Percentiles rank a stretch among this genome's conserved stretches.
These are phyloP conservation scores for Garra rufa DNA, from an alignment of 2,113 vertebrate genomes.

Conservation along the genomic window DNA sequence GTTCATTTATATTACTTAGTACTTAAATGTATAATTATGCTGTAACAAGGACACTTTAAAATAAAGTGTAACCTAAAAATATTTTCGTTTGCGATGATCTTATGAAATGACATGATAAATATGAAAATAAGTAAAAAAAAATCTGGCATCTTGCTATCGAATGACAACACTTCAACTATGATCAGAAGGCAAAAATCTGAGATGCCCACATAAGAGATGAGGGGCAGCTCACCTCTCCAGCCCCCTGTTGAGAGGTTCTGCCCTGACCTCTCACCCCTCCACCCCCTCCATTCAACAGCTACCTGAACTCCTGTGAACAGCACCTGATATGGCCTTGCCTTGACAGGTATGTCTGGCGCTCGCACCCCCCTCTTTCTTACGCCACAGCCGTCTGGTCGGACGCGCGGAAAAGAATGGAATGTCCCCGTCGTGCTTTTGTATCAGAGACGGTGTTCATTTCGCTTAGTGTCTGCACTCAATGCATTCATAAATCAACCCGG, in stretches of 20 bases:
- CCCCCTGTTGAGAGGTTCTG: conserved; percentile 25
- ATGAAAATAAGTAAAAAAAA: too few species aligned
- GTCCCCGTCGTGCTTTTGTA: conserved; percentile 35
- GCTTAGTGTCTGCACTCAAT: conserved; percentile 11
- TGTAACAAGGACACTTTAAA: too few species aligned
- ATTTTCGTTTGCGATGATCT: too few species aligned
- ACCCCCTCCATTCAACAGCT: conserved; percentile 40
- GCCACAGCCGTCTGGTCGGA: conserved; percentile 33
- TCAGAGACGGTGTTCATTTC: conserved; percentile 41
- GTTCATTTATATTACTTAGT: too few species aligned
- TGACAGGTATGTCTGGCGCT: conserved; percentile 46
- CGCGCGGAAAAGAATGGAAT: conserved; percentile 25
- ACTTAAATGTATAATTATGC: too few species aligned
- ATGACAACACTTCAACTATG: not conserved
- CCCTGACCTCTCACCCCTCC: conserved; percentile 21
- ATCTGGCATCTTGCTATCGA: not conserved
- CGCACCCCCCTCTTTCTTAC: not conserved
- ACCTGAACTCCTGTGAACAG: conserved; percentile 51
- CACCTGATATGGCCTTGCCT: conserved; percentile 44
- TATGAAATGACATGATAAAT: too few species aligned
- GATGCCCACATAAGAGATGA: not conserved
- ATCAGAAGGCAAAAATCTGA: conserved; percentile 3
- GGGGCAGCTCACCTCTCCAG: conserved; percentile 5
- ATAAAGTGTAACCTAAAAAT: too few species aligned
- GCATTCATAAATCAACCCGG: conserved; percentile 19